Percentiles rank a stretch among this genome's conserved stretches.
Evolutionary conservation across 2,113 vertebrate genomes (phyloP).

Genomic region (Heteronetta atricapilla): DNA sequence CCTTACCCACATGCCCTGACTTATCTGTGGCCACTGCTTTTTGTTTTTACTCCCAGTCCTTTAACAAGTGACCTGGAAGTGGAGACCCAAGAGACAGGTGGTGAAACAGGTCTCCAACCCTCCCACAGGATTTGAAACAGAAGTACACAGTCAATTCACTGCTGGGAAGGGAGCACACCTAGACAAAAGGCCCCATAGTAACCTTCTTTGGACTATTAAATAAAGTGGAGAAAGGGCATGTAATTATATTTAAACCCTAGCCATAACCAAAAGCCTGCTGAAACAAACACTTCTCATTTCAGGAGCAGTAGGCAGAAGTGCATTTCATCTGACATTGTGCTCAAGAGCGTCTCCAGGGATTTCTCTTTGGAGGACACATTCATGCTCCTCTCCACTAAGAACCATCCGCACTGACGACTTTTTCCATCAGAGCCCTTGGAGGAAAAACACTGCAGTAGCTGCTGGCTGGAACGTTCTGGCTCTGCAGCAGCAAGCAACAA

Average conservation of each 20-base stretch:
- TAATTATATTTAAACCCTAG: not conserved
- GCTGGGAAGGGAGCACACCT: not conserved
- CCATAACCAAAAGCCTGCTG: not conserved
- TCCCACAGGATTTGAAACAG: not conserved
- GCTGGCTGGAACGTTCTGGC: conserved; percentile 40
- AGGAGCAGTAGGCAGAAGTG: not conserved
- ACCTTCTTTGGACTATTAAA: not conserved
- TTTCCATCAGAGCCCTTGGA: conserved; percentile 11
- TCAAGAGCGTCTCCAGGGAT: not conserved
- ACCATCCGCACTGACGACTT: not conserved
- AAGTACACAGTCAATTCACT: not conserved
- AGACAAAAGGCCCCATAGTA: not conserved
- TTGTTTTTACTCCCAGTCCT: not conserved
- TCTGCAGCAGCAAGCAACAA: conserved; percentile 5
- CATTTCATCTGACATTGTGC: not conserved
- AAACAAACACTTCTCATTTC: not conserved
- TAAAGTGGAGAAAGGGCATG: not conserved
- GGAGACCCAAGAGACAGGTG: not conserved
- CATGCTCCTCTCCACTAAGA: not conserved
- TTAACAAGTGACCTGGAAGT: not conserved
- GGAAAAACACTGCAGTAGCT: conserved; percentile 30
- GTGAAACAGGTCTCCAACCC: not conserved
- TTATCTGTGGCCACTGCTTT: not conserved
- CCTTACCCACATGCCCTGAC: not conserved
- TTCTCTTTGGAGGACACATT: not conserved